Conservation (phyloP, 30 jellyfish, hydroid and myxozoan genomes). For the Rhopilema esculentum region DNA sequence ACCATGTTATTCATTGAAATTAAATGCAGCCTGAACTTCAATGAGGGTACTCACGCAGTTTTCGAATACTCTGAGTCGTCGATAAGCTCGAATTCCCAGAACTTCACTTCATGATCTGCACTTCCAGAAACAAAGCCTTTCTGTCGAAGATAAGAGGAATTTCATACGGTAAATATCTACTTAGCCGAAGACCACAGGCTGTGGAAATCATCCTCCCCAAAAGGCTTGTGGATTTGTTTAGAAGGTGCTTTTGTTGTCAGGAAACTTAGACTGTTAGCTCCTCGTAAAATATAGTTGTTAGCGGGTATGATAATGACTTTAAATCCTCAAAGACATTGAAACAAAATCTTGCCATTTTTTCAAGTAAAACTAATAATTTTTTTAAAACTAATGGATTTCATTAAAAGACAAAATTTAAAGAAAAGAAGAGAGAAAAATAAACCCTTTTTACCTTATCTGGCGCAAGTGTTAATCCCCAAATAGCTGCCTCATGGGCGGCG, state of each 20-base stretch:
- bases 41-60: conserved; percentile 56
- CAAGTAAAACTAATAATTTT: too few species aligned
- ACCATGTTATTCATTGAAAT: too few species aligned
- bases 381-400: too few species aligned
- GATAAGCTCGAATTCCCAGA: conserved; percentile 93
- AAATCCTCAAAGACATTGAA: too few species aligned
- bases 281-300: too few species aligned
- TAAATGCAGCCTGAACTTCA: too few species aligned
- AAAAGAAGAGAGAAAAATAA: background rate
- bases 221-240: background rate
- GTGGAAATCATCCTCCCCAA: background rate
- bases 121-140: conserved; percentile 94
- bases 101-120: conserved; percentile 92
- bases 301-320: too few species aligned
- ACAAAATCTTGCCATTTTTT: too few species aligned
- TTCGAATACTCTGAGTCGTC: conserved; percentile 71
- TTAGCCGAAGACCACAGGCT: background rate
- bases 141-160: conserved; percentile 33
- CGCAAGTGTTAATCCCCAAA: conserved; percentile 86
- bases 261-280: too few species aligned
- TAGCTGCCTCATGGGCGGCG: conserved; percentile 92
- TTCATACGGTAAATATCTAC: background rate
- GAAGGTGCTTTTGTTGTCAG: too few species aligned
- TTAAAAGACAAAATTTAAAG: too few species aligned
- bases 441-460: conserved; percentile 85